A percentile compares a stretch with the other conserved stretches of the same genome.
These are phyloP conservation scores for Euphysa ruthae DNA, from an alignment of 30 jellyfish, hydroid and myxozoan species.

Conservation along the genomic window DNA sequence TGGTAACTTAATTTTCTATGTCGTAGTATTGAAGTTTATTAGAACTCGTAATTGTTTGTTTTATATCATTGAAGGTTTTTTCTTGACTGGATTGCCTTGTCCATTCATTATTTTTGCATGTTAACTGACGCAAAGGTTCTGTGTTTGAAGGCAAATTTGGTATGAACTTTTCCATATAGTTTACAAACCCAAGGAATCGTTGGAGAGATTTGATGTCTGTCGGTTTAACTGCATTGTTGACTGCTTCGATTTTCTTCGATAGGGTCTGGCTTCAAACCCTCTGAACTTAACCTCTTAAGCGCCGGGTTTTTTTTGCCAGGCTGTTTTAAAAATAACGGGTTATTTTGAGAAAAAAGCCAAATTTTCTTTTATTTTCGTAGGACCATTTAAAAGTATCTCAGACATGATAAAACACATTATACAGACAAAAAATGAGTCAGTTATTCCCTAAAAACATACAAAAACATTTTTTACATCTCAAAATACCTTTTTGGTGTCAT, in stretches of 20 bases:
- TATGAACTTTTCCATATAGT: constrained; percentile 23
- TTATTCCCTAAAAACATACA: no score
- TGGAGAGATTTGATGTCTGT: constrained; percentile 21
- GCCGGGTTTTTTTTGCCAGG: no score
- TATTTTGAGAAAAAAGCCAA: no score
- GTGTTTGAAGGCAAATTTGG: constrained; percentile 26
- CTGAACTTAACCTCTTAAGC: not conserved
- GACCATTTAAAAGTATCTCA: no score
- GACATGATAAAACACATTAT: no score
- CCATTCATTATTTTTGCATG: constrained; percentile 7
- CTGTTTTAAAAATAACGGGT: no score
- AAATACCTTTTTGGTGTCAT: no score
- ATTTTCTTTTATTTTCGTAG: no score
- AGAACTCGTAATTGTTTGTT: constrained; percentile 19
- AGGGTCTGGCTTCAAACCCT: constrained; percentile 46
- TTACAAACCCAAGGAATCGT: constrained; percentile 33
- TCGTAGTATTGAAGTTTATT: constrained; percentile 17
- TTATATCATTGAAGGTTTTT: constrained; percentile 16
- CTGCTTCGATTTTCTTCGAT: constrained; percentile 26
- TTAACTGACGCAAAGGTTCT: constrained; percentile 14
- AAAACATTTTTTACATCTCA: no score
- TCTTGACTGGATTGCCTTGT: constrained; percentile 10
- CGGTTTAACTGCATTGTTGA: constrained; percentile 8
- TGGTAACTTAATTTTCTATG: constrained; percentile 7
- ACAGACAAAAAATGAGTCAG: no score